Base-by-base conservation (phyloP, 2,113 vertebrate genomes). In the Eretmochelys imbricata region DNA sequence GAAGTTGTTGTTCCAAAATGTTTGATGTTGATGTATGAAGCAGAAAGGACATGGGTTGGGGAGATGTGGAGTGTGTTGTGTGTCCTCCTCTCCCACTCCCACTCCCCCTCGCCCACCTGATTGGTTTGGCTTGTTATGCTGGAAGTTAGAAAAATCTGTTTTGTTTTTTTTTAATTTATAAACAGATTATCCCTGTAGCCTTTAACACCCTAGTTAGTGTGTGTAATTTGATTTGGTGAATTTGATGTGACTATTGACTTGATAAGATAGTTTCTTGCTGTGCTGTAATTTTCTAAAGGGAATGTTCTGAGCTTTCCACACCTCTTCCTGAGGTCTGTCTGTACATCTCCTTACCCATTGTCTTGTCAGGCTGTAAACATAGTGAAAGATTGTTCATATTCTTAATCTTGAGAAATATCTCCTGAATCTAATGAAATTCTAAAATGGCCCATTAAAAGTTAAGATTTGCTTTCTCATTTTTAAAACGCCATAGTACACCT, bases 151-250 rank as follows among this genome's bases (percentile, higher is more conserved):
- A 69, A n/a, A 69, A n/a, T 20, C 16, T 65, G 14, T 35, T n/a
- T 17, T 62, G 13, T 4, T 59, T 59, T 62, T 7, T 62, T 62
- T 35, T n/a, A 35, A 27, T 69, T n/a, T 69, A n/a, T 69, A 69
- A 49, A 48, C 31, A 50, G 16, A 42, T 79, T 3, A n/a, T 1
- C 48, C 90, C 69, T 82, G 69, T 62, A 90, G 69, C 80, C 19
- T 84, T 24, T 19, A n/a, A 19, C 20, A 51, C 11, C 79, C 8
- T 38, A 38, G 54, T 89, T 85, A 76, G 2, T 75, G 14, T 65
- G 50, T 65, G 12, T 0, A 0, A 1, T 35, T 50, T 82, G 72
- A 69, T n/a, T 69, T 62, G 14, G 29, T 35, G 59, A 62, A 35
- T 14, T 62, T 62, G 27, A 50, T 94, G 13, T 87, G 88, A 49